Conservation (phyloP, 2,113 vertebrate species). For the Vidua chalybeata region DNA sequence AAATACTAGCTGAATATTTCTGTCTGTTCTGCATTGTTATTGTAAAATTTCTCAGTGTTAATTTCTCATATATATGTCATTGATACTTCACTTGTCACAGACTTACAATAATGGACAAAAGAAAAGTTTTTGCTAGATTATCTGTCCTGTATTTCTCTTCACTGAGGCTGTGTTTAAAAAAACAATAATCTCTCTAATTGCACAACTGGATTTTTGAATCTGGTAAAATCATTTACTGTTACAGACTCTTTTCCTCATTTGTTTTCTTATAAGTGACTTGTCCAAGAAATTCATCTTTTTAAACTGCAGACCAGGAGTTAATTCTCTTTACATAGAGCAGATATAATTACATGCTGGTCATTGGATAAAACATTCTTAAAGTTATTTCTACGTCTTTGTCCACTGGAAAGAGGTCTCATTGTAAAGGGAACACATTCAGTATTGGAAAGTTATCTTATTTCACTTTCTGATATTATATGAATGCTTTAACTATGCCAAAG, state of each 20-base stretch:
- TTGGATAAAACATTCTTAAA: neutral
- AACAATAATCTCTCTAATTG: neutral
- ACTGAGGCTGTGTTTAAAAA: neutral
- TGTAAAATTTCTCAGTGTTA: neutral
- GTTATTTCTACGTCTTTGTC: neutral
- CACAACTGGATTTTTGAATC: neutral
- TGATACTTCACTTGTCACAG: neutral
- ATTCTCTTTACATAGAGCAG: neutral
- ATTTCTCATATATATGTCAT: neutral
- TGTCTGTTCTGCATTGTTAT: neutral
- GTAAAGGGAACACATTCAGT: neutral
- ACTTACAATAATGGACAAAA: neutral
- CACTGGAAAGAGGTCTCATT: neutral
- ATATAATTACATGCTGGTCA: neutral
- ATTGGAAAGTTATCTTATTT: neutral
- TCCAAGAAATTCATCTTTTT: neutral
- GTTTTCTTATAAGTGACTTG: neutral
- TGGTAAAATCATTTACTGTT: neutral
- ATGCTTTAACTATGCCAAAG: neutral
- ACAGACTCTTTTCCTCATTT: neutral
- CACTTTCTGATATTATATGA: neutral
- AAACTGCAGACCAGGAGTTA: neutral
- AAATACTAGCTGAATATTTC: neutral
- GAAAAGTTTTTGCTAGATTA: neutral
- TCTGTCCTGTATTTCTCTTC: neutral